Evolutionary conservation across 1,140 invertebrate genomes (phyloP), one percentile per base, ranked within the genome.

Genomic region (Drosophila gunungcola): DNA sequence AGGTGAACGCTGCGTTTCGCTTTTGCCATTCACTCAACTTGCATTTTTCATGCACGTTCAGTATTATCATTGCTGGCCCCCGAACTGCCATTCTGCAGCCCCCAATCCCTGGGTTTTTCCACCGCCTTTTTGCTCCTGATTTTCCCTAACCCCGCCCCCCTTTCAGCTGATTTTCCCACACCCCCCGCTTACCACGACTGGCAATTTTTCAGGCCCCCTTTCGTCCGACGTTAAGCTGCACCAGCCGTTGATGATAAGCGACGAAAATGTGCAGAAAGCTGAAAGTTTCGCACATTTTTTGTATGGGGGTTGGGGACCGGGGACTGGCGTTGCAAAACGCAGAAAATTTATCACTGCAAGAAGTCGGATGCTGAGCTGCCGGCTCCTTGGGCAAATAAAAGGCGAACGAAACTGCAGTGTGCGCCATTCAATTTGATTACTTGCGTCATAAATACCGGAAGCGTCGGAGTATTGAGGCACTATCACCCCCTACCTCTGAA

Each of bases 361-460:
- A 55, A 56, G 70, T 63, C 49, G 60, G 48, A 60, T 51, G 62
- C 64, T 46, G 54, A 21, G 25, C 36, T 56, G 51, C 41, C 41
- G 51, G 64, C 78, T 74, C 65, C 60, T 69, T 73, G 60, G 49
- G 63, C 80, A 88, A 88, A 90, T 89, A 84, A 88, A 84, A 89
- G 63, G 64, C 76, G 29, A 65, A 41, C 64, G 79, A 84, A 86
- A 83, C 72, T 88, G 83, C 83, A 89, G 81, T 67, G 29, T 32
- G 83, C 83, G 52, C 84, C 84, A 88, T 88, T 88, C 84, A 88
- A 88, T 88, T 88, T 88, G 84, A 88, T 88, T 88, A 88, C 84
- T 88, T 88, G 84, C 84, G 77, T 88, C 84, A 88, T 88, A 88
- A 88, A 88, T 88, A 88, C 84, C 84, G 84, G 84, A 88, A 88